Conservation (phyloP, 2,888 invertebrate genomes). For the Vanessa cardui region DNA sequence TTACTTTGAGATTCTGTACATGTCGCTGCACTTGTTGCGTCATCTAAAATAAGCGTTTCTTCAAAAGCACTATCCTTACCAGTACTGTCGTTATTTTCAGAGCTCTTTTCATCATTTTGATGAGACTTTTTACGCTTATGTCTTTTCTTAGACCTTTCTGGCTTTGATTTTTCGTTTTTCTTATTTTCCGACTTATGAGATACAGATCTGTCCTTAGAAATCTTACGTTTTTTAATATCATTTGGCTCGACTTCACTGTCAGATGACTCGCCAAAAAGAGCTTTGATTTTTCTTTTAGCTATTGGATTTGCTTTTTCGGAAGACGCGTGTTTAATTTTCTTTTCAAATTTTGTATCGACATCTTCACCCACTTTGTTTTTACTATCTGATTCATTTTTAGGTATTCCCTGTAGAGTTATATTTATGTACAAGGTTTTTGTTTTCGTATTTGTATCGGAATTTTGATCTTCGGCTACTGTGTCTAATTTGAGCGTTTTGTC, state of each 20-base stretch:
- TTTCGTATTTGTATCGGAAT: conserved; percentile 36
- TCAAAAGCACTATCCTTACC: conserved; percentile 18
- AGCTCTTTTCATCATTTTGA: conserved; percentile 19
- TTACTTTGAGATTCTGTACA: conserved; percentile 21
- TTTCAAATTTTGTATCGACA: conserved; percentile 39
- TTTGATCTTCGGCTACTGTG: conserved; percentile 39
- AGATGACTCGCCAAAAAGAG: conserved; percentile 79
- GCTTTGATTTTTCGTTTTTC: conserved; percentile 41
- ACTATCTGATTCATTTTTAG: conserved; percentile 47
- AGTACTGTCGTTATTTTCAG: conserved; percentile 9
- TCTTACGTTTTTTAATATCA: conserved; percentile 53
- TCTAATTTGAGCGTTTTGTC: conserved; percentile 60
- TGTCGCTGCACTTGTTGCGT: background rate
- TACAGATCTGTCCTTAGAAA: conserved; percentile 41
- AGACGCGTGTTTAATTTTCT: conserved; percentile 43
- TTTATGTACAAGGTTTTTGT: conserved; percentile 69
- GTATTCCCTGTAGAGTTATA: conserved; percentile 71
- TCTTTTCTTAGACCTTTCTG: conserved; percentile 42
- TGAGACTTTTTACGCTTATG: conserved; percentile 39
- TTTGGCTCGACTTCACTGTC: conserved; percentile 64
- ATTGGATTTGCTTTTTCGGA: conserved; percentile 56
- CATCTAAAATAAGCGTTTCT: conserved; percentile 20
- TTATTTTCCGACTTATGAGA: conserved; percentile 23
- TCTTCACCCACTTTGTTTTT: conserved; percentile 34
- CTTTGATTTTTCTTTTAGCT: conserved; percentile 74